Evolutionary conservation across 2,888 invertebrate genomes (phyloP).

Genomic region (Agrochola circellaris): DNA sequence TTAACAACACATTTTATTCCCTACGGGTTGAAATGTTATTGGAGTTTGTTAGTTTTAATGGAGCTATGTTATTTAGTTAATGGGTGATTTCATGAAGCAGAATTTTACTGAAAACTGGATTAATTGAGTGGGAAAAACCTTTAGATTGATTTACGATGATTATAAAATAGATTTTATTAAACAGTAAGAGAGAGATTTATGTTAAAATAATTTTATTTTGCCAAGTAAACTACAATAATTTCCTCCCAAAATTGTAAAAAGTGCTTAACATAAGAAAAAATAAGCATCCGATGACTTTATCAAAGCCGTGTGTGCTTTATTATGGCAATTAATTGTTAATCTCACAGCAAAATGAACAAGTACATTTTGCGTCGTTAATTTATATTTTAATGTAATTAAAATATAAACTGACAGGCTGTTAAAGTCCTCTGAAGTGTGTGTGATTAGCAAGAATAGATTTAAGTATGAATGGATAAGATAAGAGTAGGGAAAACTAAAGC

Average conservation of each 20-base stretch:
- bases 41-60: conserved; percentile 56
- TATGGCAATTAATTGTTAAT: conserved; percentile 62
- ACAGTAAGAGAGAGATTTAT: background rate
- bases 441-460: background rate
- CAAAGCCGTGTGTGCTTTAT: conserved; percentile 49
- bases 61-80: conserved; percentile 24
- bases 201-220: background rate
- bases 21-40: conserved; percentile 39
- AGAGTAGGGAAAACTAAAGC: background rate
- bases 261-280: conserved; percentile 7
- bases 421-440: conserved; percentile 4
- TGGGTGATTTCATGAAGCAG: conserved; percentile 28
- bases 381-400: conserved; percentile 54
- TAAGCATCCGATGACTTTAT: conserved; percentile 33
- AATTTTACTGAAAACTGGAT: background rate
- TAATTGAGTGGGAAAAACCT: conserved; percentile 9
- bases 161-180: background rate
- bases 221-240: background rate
- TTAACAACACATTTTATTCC: conserved; percentile 58
- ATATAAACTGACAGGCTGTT: conserved; percentile 27
- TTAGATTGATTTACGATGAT: conserved; percentile 4
- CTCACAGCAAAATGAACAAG: conserved; percentile 50
- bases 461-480: background rate
- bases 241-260: background rate
- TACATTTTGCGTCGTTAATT: conserved; percentile 43